Conservation (phyloP, 2,113 vertebrate species). For the Bos taurus region DNA sequence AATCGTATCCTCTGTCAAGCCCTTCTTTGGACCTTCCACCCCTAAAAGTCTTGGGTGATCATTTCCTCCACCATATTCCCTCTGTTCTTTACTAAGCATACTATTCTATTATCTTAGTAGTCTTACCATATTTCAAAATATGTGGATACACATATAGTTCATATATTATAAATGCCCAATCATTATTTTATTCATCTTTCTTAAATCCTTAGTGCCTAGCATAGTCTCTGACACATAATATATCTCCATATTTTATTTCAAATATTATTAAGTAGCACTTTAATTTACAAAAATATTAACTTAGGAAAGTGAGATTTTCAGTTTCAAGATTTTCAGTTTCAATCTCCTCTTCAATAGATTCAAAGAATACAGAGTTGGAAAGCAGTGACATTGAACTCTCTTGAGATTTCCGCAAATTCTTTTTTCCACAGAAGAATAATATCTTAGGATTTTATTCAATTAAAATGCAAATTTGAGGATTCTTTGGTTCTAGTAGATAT, state of each 20-base stretch:
- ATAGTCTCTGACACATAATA: background rate
- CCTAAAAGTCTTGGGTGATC: background rate
- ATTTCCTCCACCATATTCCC: background rate
- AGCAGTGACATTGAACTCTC: background rate
- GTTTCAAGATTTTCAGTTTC: background rate
- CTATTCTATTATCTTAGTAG: background rate
- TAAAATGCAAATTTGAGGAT: background rate
- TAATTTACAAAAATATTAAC: background rate
- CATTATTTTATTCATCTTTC: background rate
- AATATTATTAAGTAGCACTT: slow-evolving; percentile 1
- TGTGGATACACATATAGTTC: background rate
- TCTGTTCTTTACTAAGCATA: background rate
- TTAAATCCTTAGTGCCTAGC: background rate
- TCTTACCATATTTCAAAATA: background rate
- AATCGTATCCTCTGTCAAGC: background rate
- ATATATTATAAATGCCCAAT: background rate
- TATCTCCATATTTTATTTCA: background rate
- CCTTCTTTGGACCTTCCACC: background rate
- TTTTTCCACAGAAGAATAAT: background rate
- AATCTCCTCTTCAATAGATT: slow-evolving; percentile 16
- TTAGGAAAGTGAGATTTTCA: background rate
- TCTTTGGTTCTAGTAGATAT: background rate
- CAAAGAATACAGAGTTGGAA: background rate
- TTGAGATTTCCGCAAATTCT: slow-evolving; percentile 11
- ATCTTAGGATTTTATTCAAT: background rate